Conservation (phyloP, 2,888 invertebrate genomes). For the Dexiosoma caninum region DNA sequence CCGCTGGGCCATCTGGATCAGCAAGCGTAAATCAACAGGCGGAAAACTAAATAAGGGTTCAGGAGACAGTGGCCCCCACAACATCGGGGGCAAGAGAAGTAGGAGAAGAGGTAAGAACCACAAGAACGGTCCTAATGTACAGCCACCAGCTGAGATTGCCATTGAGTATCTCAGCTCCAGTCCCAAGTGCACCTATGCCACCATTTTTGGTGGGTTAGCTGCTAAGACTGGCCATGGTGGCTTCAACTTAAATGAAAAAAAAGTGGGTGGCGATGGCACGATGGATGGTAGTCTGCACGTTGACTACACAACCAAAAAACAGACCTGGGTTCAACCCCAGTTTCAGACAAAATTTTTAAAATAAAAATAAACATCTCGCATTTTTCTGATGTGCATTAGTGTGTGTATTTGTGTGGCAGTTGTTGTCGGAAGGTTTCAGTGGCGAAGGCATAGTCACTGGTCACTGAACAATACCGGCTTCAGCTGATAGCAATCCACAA, state of each 20-base stretch:
- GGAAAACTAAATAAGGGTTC: background rate
- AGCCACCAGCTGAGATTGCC: too few species aligned
- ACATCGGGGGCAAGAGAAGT: constrained; percentile 54
- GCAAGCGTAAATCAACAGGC: too few species aligned
- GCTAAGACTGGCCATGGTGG: too few species aligned
- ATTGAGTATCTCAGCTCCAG: too few species aligned
- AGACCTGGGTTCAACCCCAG: background rate
- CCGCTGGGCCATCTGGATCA: background rate
- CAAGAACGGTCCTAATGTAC: too few species aligned
- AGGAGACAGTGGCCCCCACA: background rate
- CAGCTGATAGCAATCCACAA: too few species aligned
- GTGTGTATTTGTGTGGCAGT: background rate
- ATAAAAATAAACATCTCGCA: too few species aligned
- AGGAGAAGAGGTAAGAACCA: constrained; percentile 60
- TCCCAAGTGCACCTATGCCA: too few species aligned
- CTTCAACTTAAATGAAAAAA: too few species aligned
- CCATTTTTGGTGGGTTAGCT: too few species aligned
- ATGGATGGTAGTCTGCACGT: background rate
- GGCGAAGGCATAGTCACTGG: background rate
- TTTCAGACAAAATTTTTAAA: too few species aligned
- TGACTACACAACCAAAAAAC: background rate
- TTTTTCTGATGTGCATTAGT: too few species aligned
- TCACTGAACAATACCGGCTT: constrained; percentile 46
- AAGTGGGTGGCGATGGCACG: background rate
- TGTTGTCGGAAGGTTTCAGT: background rate